Evolutionary conservation across 2,113 vertebrate species (phyloP).

Genomic region (Oncorhynchus kisutch): DNA sequence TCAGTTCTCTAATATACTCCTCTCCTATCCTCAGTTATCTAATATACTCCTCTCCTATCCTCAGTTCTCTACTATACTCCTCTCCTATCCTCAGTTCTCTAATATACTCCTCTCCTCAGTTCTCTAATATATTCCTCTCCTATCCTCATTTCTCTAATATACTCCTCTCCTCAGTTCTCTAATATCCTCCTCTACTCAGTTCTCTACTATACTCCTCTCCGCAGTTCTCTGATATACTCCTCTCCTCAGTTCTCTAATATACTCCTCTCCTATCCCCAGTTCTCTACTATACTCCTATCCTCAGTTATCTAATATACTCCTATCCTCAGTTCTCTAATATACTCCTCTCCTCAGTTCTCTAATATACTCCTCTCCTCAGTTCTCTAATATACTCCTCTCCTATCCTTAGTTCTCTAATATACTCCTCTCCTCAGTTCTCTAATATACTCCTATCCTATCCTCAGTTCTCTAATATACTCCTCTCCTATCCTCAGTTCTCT

Average conservation of each 20-base stretch:
- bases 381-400: background rate
- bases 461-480: background rate
- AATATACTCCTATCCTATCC: too few relatives aligned
- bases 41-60: background rate
- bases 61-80: background rate
- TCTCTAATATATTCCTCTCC: background rate
- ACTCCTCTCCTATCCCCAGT: too few relatives aligned
- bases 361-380: background rate
- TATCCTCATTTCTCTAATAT: background rate
- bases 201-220: background rate
- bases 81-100: too few relatives aligned
- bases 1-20: too few relatives aligned
- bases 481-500: background rate
- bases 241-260: too few relatives aligned
- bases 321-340: background rate
- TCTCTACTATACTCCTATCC: too few relatives aligned
- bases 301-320: background rate
- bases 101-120: too few relatives aligned
- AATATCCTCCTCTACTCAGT: background rate
- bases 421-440: too few relatives aligned
- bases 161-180: background rate
- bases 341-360: background rate
- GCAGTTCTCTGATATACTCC: background rate
- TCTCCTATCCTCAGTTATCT: background rate
- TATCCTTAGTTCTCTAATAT: too few relatives aligned